Evolutionary conservation across 2,797 vertebrate species (phyloP).

Genomic region (Sebastes minor): DNA sequence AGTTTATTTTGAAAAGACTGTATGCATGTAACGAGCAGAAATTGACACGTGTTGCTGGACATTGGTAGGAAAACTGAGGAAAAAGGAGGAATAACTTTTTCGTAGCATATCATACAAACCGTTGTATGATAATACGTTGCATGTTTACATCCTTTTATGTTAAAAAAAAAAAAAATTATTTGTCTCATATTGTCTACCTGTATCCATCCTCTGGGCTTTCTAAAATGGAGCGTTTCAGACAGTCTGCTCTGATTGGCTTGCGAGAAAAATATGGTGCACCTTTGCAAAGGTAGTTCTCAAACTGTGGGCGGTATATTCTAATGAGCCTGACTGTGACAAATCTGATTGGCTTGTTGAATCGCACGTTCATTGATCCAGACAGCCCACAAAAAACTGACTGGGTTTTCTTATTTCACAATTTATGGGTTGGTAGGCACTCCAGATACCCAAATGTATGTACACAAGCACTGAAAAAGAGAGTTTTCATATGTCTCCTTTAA

Average conservation of each 20-base stretch:
- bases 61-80: rapidly evolving
- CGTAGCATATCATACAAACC: no score
- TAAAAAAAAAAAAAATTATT: not conserved
- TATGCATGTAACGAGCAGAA: not conserved
- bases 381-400: not conserved
- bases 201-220: no score
- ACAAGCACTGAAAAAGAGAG: not conserved
- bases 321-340: no score
- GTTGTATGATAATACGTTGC: no score
- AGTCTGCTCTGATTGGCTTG: not conserved
- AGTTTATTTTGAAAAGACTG: not conserved
- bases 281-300: no score
- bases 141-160: not conserved
- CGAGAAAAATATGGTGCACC: no score
- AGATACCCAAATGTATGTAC: not conserved
- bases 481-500: not conserved
- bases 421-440: not conserved
- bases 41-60: not conserved
- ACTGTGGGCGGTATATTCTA: no score
- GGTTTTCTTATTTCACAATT: not conserved
- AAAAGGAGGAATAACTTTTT: not conserved
- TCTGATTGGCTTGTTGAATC: no score
- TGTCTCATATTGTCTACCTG: no score
- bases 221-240: no score
- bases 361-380: no score